Evolutionary conservation across 2,888 invertebrate genomes (phyloP).

Genomic region (Dryadula phaetusa): DNA sequence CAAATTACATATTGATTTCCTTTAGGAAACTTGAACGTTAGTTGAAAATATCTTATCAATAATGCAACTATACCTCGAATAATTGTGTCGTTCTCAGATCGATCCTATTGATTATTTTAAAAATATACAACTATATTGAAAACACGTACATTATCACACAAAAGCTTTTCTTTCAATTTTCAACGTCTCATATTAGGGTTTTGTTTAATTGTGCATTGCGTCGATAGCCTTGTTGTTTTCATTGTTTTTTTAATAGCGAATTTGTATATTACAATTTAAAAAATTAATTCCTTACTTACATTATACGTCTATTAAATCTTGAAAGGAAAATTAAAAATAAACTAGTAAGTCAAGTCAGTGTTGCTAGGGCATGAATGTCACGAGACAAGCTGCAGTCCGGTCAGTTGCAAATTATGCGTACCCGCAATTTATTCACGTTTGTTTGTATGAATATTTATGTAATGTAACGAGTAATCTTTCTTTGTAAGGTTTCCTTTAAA

Average conservation of each 20-base stretch:
- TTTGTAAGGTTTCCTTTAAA: constrained; percentile 21
- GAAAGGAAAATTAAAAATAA: neutral
- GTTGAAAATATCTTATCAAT: no score
- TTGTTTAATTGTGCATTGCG: neutral
- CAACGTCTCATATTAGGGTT: neutral
- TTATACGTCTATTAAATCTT: neutral
- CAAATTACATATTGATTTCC: no score
- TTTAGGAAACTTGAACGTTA: no score
- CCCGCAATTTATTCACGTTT: constrained; percentile 10
- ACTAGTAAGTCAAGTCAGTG: no score
- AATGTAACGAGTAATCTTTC: constrained; percentile 19
- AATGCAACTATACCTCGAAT: no score
- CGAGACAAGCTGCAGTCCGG: constrained; percentile 23
- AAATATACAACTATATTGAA: no score
- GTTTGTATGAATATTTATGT: constrained; percentile 22
- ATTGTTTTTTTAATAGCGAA: no score
- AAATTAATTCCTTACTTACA: neutral
- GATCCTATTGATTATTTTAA: no score
- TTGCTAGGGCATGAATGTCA: constrained; percentile 29
- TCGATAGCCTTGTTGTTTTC: no score
- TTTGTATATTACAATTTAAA: no score
- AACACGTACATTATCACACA: no score
- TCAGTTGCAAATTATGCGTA: constrained; percentile 26
- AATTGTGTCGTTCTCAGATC: no score
- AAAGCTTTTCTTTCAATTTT: neutral